These are phyloP conservation scores for Diplosoma virens DNA, from an alignment of 23 tunicate species.

Conservation along the genomic window DNA sequence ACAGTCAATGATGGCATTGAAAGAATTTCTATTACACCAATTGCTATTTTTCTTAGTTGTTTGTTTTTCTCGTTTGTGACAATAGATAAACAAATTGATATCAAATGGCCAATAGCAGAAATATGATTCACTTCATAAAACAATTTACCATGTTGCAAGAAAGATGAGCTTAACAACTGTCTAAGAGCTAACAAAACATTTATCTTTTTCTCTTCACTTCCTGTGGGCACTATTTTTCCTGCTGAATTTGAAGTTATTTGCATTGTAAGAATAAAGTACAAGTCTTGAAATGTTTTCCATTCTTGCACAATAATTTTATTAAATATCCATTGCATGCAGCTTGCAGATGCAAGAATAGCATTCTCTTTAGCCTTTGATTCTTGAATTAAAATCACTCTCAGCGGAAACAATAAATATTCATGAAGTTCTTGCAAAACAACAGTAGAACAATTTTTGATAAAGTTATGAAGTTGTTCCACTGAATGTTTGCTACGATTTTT, in stretches of 20 bases:
- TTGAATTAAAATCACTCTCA: slow-evolving; percentile 34
- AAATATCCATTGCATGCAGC: slow-evolving; percentile 32
- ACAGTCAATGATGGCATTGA: slow-evolving; percentile 4
- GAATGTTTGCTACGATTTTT: slow-evolving; percentile 9
- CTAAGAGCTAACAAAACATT: slow-evolving; percentile 17
- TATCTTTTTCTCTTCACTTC: slow-evolving; percentile 57
- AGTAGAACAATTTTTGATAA: neutral
- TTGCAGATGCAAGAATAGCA: slow-evolving; percentile 4
- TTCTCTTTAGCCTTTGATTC: slow-evolving; percentile 24
- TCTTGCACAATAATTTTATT: slow-evolving; percentile 6
- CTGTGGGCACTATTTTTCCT: slow-evolving; percentile 7
- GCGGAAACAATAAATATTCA: slow-evolving; percentile 59
- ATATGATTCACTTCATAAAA: slow-evolving; percentile 25
- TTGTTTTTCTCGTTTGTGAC: slow-evolving; percentile 15
- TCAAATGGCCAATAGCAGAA: slow-evolving; percentile 57
- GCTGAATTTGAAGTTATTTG: slow-evolving; percentile 4
- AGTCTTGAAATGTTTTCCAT: slow-evolving; percentile 48
- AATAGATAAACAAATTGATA: slow-evolving; percentile 42
- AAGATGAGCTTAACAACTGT: slow-evolving; percentile 9
- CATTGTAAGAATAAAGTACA: slow-evolving; percentile 5
- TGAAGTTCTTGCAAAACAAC: slow-evolving; percentile 54
- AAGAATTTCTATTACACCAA: slow-evolving; percentile 20
- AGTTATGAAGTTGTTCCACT: slow-evolving; percentile 7
- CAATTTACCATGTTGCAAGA: neutral
- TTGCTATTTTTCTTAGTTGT: slow-evolving; percentile 24